Evolutionary conservation across 2,888 invertebrate species (phyloP).

Genomic region (Escarpia spicata): DNA sequence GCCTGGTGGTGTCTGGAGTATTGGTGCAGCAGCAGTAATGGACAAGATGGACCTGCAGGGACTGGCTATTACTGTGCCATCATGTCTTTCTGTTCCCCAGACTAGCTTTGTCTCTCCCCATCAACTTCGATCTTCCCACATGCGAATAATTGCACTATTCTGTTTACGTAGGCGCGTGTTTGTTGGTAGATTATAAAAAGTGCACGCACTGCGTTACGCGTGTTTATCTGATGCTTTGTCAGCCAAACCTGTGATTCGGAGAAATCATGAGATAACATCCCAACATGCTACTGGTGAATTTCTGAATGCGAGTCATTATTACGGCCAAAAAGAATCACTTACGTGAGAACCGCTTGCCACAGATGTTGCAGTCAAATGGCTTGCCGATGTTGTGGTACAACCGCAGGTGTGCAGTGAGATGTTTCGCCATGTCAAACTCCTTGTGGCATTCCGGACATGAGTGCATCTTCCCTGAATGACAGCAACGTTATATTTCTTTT

Average conservation of each 20-base stretch:
- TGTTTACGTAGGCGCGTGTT: not conserved
- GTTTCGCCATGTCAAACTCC: slow-evolving; percentile 42
- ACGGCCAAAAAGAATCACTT: not conserved
- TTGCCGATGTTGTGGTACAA: slow-evolving; percentile 2
- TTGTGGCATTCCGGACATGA: slow-evolving; percentile 63
- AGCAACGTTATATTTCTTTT: not conserved
- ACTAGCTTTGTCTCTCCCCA: not conserved
- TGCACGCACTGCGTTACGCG: not conserved
- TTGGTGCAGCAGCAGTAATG: not conserved
- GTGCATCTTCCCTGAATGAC: not conserved
- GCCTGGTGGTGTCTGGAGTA: not conserved
- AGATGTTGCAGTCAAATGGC: not conserved
- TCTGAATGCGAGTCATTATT: not conserved
- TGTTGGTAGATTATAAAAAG: not conserved
- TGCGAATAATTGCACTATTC: not conserved
- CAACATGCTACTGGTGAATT: not conserved
- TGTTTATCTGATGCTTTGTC: not conserved
- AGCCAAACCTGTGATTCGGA: not conserved
- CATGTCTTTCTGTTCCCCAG: not conserved
- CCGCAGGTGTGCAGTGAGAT: not conserved
- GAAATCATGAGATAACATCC: not conserved
- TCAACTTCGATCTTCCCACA: not conserved
- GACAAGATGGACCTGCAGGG: not conserved
- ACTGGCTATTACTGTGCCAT: not conserved
- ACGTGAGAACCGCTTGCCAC: not conserved